Evolutionary conservation across 2,113 vertebrate genomes (phyloP), one percentile per base, ranked within the genome.

Genomic region (Petroica traversi): DNA sequence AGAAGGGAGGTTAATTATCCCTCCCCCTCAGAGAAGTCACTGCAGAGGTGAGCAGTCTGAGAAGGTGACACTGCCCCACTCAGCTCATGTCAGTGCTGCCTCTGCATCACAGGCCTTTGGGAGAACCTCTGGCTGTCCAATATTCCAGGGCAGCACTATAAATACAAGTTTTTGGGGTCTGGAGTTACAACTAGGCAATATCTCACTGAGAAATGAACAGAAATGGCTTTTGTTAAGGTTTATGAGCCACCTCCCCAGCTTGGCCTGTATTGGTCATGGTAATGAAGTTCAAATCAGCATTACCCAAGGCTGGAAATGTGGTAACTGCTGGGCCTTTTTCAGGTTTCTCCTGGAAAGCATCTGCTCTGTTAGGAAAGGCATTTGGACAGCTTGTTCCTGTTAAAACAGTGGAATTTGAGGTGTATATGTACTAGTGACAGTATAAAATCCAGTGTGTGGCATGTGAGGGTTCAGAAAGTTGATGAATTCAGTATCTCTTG

Each of bases 111-210:
- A 14, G 48, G 19, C 23, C 34, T 48, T 63, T 2, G 25, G 40
- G 55, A 46, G 23, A 77, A 3, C 1, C 0, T 45, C 46, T 40
- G 41, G 19, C 26, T 4, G 1, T 11, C 26, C 59, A 28, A 0
- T 29, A 5, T 26, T 64, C 33, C 1, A 3, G 28, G n/a, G 31
- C 55, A 69, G 58, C 24, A 8, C 26, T 38, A 1, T 16, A 26
- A 19, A 18, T 26, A 8, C 22, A 45, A 12, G 7, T 54, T 45
- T 14, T 23, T 18, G 2, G 55, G 25, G 28, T 51, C n/a, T 33
- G 25, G 28, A 24, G 12, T 68, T 51, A 15, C 17, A 20, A 1
- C 1, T 52, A 28, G 4, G 15, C 11, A 2, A 2, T 38, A 8
- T 15, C 59, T 59, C 36, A 31, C n/a, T 45, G 24, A 36, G 66